Evolutionary conservation across 2,888 invertebrate species (phyloP).

Genomic region (Archips crataeganus): DNA sequence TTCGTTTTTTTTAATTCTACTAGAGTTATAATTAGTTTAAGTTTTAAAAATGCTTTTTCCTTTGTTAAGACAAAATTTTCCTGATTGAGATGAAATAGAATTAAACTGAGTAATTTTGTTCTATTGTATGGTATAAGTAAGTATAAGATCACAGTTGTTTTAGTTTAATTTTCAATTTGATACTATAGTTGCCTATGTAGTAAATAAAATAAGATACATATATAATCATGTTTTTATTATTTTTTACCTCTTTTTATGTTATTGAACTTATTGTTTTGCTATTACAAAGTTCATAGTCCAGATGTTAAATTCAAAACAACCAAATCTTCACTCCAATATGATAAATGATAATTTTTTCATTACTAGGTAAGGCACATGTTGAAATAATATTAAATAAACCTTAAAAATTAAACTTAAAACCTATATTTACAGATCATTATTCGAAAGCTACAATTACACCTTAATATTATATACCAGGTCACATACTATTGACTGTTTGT

Average conservation of each 20-base stretch:
- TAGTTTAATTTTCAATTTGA: not conserved
- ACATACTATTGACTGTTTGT: slow-evolving; percentile 68
- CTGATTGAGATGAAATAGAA: not conserved
- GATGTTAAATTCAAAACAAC: not conserved
- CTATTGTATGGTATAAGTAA: not conserved
- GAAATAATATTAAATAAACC: not conserved
- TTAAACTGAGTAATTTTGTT: not conserved
- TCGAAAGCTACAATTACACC: slow-evolving; percentile 28
- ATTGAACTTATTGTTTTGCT: not conserved
- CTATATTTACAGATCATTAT: slow-evolving; percentile 39
- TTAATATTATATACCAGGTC: slow-evolving; percentile 49
- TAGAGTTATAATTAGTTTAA: too few species aligned
- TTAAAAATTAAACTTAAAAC: not conserved
- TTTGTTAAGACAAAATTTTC: not conserved
- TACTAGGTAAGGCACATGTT: not conserved
- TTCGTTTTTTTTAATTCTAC: too few species aligned
- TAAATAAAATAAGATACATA: not conserved
- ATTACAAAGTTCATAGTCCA: not conserved
- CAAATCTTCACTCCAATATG: not conserved
- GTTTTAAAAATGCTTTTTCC: not conserved
- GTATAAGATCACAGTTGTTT: not conserved
- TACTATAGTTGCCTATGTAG: not conserved
- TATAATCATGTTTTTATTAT: slow-evolving; percentile 10
- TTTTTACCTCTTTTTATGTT: not conserved
- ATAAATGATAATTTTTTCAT: not conserved